Percentiles rank a stretch among this genome's conserved stretches.
Evolutionary conservation across 1,140 invertebrate genomes (phyloP).

Genomic region (Solen grandis): DNA sequence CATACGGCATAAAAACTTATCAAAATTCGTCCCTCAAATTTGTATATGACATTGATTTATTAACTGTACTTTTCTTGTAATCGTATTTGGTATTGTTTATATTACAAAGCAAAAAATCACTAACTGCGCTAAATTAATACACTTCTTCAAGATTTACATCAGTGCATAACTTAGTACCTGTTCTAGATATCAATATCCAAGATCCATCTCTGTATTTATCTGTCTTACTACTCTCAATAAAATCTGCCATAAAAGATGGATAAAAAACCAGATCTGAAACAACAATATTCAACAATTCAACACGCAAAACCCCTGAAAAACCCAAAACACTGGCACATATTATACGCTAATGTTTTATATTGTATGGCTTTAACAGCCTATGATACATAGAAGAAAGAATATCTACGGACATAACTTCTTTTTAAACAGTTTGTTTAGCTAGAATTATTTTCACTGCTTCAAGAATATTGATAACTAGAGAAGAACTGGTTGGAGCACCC

Average conservation of each 20-base stretch:
- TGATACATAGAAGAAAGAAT: neutral
- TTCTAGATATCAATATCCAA: slow-evolving; percentile 38
- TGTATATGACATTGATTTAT: slow-evolving; percentile 31
- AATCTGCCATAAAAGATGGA: neutral
- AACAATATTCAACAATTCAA: slow-evolving; percentile 23
- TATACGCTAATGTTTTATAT: slow-evolving; percentile 26
- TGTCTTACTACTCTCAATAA: slow-evolving; percentile 34
- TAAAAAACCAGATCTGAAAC: neutral
- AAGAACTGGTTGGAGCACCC: neutral
- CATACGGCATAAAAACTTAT: slow-evolving; percentile 15
- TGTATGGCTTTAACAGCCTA: neutral
- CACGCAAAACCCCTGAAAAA: slow-evolving; percentile 28
- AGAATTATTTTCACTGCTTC: neutral
- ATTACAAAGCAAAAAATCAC: slow-evolving; percentile 5
- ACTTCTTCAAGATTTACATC: slow-evolving; percentile 5
- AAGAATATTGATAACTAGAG: neutral
- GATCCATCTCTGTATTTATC: slow-evolving; percentile 29
- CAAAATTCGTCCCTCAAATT: too few species aligned
- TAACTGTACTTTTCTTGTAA: neutral
- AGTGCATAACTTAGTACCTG: slow-evolving; percentile 19
- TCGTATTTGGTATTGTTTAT: neutral
- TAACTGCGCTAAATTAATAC: neutral
- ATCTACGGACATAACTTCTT: neutral
- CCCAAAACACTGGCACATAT: slow-evolving; percentile 24
- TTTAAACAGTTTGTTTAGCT: neutral